Conservation (phyloP, 92 coral and sea anemone species). For the Bergia puertoricense region DNA sequence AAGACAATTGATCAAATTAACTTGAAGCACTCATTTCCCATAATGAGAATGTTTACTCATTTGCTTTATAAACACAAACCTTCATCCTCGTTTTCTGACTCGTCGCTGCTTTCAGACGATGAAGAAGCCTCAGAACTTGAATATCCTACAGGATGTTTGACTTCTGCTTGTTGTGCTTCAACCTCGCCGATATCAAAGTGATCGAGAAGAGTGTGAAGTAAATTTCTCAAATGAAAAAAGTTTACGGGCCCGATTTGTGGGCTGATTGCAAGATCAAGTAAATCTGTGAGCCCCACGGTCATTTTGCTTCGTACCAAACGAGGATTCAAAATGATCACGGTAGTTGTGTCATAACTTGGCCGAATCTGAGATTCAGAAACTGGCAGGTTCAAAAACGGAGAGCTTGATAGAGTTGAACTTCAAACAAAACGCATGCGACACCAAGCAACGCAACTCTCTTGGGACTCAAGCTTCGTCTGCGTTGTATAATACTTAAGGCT, state of each 20-base stretch:
- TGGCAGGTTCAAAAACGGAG: not conserved
- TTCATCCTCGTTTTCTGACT: slow-evolving; percentile 68
- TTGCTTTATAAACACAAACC: slow-evolving; percentile 51
- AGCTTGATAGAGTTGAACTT: slow-evolving; percentile 4
- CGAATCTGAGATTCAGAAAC: not conserved
- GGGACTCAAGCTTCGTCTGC: slow-evolving; percentile 21
- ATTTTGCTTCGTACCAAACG: slow-evolving; percentile 40
- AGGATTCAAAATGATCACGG: not conserved
- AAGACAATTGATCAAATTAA: slow-evolving; percentile 23
- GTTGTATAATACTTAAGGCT: not conserved
- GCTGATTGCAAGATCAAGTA: slow-evolving; percentile 91
- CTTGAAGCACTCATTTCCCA: not conserved
- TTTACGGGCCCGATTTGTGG: slow-evolving; percentile 94
- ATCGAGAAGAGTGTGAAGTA: slow-evolving; percentile 76
- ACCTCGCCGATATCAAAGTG: slow-evolving; percentile 86
- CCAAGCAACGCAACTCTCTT: slow-evolving; percentile 52
- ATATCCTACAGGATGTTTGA: slow-evolving; percentile 47
- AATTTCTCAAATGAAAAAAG: slow-evolving; percentile 85
- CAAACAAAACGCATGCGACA: slow-evolving; percentile 40
- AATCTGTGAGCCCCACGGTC: slow-evolving; percentile 83
- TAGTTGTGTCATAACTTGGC: slow-evolving; percentile 1
- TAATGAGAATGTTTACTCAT: slow-evolving; percentile 7
- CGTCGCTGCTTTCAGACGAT: slow-evolving; percentile 49
- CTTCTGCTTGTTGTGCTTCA: slow-evolving; percentile 81
- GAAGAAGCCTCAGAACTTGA: slow-evolving; percentile 51